Evolutionary conservation across 2,113 vertebrate species (phyloP), one percentile per base, ranked within the genome.

Genomic region (Notarius lentiginosus): DNA sequence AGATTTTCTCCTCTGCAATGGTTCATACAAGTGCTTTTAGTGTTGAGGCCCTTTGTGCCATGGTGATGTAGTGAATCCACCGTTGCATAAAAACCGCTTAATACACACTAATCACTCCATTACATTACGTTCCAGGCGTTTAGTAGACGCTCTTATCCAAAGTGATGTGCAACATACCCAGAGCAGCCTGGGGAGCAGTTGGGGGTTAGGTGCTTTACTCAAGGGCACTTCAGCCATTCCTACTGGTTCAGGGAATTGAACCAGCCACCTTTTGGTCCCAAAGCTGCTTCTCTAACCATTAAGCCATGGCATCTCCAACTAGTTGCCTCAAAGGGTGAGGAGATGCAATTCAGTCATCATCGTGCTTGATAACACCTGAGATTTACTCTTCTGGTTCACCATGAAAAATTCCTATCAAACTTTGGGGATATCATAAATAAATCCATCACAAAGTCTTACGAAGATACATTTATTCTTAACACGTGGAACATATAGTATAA

Each of bases 381-480:
- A 68, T 14, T 27, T 27, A 27, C 27, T 27, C n/a, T 27, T 66
- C 34, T 5, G 17, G 17, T 11, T 51, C 22, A 14, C 5, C 47
- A 12, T 76, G 73, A 76, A 51, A 76, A n/a, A 9, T 51, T 76
- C 10, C 73, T 53, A n/a, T 7, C 10, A 7, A 41, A 47, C 18
- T 24, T 24, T 4, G 22, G 12, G 7, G 6, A 84, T 47, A 81
- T 30, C 22, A 92, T 91, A 86, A 97, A 97, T 94, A 95, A 97
- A 96, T 95, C 92, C 95, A 96, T 97, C 95, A 96, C 97, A 97
- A 97, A 97, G 94, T 98, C 97, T 98, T 99, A 99, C 96, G 96
- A 99, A 99, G 98, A 99, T 99, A 98, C 98, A 99, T 99, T 99
- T 99, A 99, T 99, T 99, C 96, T 99, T 99, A 99, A 98, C 98